A percentile compares a stretch with the other conserved stretches of the same genome.
Conservation (phyloP, 2,888 invertebrate species). For the Drosophila acutilabella region DNA sequence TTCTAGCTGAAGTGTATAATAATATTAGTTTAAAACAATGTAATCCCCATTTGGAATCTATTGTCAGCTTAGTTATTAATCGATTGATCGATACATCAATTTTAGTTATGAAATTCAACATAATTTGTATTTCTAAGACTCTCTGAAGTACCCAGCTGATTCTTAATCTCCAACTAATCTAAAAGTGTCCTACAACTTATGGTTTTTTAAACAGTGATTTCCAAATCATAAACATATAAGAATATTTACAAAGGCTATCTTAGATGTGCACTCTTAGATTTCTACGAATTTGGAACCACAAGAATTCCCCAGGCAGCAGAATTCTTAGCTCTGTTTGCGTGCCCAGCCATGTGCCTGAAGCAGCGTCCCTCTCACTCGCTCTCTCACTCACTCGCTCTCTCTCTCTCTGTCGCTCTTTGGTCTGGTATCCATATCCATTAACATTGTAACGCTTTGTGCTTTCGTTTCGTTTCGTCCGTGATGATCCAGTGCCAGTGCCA, state of each 20-base stretch:
- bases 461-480: slow-evolving; percentile 66
- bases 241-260: neutral
- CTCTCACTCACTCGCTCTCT: slow-evolving; percentile 7
- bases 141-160: no score
- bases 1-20: no score
- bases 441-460: slow-evolving; percentile 73
- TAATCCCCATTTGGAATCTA: no score
- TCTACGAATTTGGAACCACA: slow-evolving; percentile 36
- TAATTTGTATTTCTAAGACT: no score
- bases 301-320: slow-evolving; percentile 35
- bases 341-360: slow-evolving; percentile 17
- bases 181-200: neutral
- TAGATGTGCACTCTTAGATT: slow-evolving; percentile 38
- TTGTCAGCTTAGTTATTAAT: no score
- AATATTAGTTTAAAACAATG: no score
- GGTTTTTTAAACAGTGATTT: neutral
- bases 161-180: no score
- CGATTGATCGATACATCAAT: no score
- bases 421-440: slow-evolving; percentile 67
- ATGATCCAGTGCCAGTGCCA: slow-evolving; percentile 18
- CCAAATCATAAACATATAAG: neutral
- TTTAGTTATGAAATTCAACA: no score
- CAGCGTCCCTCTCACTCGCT: neutral
- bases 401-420: slow-evolving; percentile 18
- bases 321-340: slow-evolving; percentile 28